Conservation (phyloP, 1,140 invertebrate genomes). For the Zeugodacus cucurbitae region DNA sequence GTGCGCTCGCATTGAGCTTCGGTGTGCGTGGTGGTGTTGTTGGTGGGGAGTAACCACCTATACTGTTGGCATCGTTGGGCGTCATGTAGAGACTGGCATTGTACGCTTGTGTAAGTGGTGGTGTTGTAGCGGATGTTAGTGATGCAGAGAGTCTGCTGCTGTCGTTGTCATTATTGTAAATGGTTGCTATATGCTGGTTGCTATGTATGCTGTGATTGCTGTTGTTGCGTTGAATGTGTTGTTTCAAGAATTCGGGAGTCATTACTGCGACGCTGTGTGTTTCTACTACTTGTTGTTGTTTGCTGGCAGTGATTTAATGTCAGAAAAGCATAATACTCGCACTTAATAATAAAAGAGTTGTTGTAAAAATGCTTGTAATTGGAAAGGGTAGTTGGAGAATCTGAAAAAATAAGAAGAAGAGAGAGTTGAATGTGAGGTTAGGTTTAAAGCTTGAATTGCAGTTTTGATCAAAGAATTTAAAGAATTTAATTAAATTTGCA, state of each 20-base stretch:
- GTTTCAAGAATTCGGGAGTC: neutral
- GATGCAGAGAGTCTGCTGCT: neutral
- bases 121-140: neutral
- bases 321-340: neutral
- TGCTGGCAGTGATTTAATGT: neutral
- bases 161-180: neutral
- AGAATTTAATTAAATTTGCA: too few species aligned
- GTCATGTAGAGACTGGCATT: neutral
- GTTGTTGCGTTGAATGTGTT: conserved; percentile 12
- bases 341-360: neutral
- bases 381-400: neutral
- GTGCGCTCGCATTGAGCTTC: neutral
- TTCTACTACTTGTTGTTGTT: neutral
- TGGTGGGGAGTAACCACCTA: neutral
- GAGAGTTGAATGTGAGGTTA: neutral
- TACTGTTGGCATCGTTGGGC: neutral
- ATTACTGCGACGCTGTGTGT: neutral
- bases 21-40: neutral
- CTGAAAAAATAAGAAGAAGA: neutral
- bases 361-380: neutral
- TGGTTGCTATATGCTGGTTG: neutral
- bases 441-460: neutral
- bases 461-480: too few species aligned
- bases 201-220: neutral
- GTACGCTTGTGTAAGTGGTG: neutral